Conservation (phyloP, 2,797 vertebrate species). For the Phalanger gymnotis region DNA sequence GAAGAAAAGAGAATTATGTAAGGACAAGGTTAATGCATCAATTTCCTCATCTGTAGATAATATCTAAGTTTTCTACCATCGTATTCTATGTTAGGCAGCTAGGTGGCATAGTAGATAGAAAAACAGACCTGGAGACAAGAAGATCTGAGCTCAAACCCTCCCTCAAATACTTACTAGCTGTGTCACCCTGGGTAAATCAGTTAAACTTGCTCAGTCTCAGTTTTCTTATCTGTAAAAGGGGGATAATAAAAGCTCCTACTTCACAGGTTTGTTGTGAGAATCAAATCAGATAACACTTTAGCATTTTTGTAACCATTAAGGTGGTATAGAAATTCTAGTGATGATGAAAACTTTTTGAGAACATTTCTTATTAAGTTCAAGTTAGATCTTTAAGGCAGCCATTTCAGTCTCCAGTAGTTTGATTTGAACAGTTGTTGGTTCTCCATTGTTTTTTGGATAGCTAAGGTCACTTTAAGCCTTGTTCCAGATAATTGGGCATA, state of each 20-base stretch:
- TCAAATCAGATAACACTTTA: not conserved
- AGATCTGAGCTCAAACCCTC: not conserved
- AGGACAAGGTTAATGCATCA: not conserved
- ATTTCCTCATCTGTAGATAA: not conserved
- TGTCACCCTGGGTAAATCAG: not conserved
- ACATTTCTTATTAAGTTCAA: not conserved
- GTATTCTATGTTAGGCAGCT: not conserved
- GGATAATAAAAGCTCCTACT: not conserved
- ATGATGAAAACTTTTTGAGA: not conserved
- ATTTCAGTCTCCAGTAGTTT: not conserved
- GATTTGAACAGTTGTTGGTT: slow-evolving; percentile 14
- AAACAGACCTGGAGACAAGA: not conserved
- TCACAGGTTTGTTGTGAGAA: not conserved
- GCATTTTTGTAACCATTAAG: not conserved
- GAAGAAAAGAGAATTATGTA: not conserved
- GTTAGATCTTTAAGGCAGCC: not conserved
- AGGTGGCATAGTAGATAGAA: too few species aligned
- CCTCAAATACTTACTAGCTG: not conserved
- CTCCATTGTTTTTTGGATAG: not conserved
- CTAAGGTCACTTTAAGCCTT: not conserved
- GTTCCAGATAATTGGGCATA: not conserved
- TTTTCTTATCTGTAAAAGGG: not conserved
- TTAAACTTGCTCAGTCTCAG: not conserved
- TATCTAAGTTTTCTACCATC: not conserved
- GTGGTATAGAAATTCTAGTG: not conserved